These are phyloP conservation scores for Chymomyza costata DNA, from an alignment of 1,140 invertebrate species.

Conservation along the genomic window DNA sequence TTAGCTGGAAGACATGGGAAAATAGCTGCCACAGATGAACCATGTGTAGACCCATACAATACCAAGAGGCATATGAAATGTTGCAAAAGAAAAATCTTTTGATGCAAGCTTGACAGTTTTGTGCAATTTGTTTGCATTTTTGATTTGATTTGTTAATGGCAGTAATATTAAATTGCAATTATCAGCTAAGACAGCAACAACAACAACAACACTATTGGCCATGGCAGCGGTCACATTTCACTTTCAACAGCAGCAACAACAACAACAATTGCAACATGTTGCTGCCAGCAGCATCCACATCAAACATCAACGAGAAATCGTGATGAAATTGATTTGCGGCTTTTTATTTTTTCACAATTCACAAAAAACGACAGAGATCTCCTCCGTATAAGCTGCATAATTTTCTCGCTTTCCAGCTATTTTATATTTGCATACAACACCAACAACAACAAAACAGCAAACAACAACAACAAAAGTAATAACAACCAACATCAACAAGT, in stretches of 20 bases:
- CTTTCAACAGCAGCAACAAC: constrained; percentile 50
- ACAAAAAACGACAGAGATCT: constrained; percentile 45
- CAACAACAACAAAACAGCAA: constrained; percentile 7
- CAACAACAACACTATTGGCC: constrained; percentile 23
- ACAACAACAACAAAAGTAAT: constrained; percentile 16
- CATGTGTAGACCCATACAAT: too few relatives aligned
- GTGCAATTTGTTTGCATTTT: too few relatives aligned
- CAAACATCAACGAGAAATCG: constrained; percentile 61
- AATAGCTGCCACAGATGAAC: too few relatives aligned
- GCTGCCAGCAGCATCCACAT: background rate
- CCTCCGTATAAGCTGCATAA: constrained; percentile 39
- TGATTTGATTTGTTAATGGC: constrained; percentile 61
- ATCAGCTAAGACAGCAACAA: constrained; percentile 25
- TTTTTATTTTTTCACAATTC: constrained; percentile 58
- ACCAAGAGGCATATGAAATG: too few relatives aligned
- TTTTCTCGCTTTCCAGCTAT: constrained; percentile 70
- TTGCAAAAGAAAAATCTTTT: too few relatives aligned
- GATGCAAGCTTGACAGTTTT: too few relatives aligned
- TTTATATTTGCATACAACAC: constrained; percentile 47
- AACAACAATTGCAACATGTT: too few relatives aligned
- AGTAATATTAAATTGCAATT: constrained; percentile 64
- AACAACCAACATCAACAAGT: too few relatives aligned
- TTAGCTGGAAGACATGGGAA: constrained; percentile 3
- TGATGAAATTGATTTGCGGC: constrained; percentile 70
- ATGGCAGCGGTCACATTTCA: constrained; percentile 68